These are phyloP conservation scores for Caenorhabditis sp. DNA, from an alignment of 2,888 invertebrate genomes.

Conservation along the genomic window DNA sequence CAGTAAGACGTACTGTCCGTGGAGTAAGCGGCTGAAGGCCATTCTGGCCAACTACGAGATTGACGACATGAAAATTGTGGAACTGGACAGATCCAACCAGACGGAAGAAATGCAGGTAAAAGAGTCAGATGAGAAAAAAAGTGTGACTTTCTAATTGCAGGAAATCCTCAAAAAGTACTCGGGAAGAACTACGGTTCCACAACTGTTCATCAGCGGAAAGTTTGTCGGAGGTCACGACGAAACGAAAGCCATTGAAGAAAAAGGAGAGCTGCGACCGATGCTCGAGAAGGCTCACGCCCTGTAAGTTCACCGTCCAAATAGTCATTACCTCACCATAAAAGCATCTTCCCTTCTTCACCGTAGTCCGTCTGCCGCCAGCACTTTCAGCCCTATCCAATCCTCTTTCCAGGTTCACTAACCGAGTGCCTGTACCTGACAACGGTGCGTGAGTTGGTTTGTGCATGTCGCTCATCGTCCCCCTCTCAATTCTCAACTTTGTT, in stretches of 20 bases:
- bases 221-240: conserved; percentile 70
- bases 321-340: not conserved
- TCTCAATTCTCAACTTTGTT: conserved; percentile 21
- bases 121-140: not conserved
- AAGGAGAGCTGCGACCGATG: conserved; percentile 60
- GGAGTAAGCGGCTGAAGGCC: conserved; percentile 65
- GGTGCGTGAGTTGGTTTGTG: conserved; percentile 60
- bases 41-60: conserved; percentile 67
- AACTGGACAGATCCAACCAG: conserved; percentile 65
- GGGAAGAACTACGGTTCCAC: conserved; percentile 69
- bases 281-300: conserved; percentile 62
- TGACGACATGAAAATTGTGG: conserved; percentile 69
- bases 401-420: conserved; percentile 60
- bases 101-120: conserved; percentile 68
- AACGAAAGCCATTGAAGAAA: conserved; percentile 59
- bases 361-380: not conserved
- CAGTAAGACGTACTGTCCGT: conserved; percentile 75
- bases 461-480: conserved; percentile 43
- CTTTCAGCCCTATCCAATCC: conserved; percentile 11
- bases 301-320: conserved; percentile 20
- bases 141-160: conserved; percentile 28
- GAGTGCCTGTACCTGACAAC: conserved; percentile 56
- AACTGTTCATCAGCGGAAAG: conserved; percentile 67
- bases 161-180: conserved; percentile 64
- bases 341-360: not conserved